Percentiles rank a stretch among this genome's conserved stretches.
Evolutionary conservation across 2,113 vertebrate species (phyloP).

Genomic region (Scalopus aquaticus): DNA sequence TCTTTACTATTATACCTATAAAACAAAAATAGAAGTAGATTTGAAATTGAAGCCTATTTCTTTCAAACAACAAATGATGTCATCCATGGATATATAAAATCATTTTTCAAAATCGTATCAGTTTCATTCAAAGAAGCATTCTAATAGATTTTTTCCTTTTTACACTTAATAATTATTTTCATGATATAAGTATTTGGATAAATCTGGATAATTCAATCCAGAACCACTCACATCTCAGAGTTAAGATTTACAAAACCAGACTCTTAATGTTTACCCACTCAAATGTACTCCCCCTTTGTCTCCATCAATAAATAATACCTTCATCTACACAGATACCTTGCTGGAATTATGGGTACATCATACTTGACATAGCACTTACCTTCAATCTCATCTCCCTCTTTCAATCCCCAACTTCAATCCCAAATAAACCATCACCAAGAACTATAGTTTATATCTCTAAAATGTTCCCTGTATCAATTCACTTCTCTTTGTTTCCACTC

Average conservation of each 20-base stretch:
- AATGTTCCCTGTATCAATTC: background rate
- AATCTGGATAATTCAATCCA: background rate
- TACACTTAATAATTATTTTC: background rate
- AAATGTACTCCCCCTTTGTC: background rate
- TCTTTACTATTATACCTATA: background rate
- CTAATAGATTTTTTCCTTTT: background rate
- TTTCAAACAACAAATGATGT: background rate
- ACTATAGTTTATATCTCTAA: background rate
- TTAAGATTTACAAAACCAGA: conserved; percentile 1
- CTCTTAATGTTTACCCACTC: background rate
- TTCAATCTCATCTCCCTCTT: background rate
- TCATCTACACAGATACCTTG: background rate
- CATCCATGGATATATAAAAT: background rate
- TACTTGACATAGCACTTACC: background rate
- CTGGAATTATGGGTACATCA: background rate
- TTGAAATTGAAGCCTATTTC: background rate
- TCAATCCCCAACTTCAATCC: background rate
- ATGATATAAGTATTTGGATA: background rate
- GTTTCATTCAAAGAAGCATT: background rate
- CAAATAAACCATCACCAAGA: background rate
- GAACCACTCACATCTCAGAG: background rate
- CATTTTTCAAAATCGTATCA: background rate
- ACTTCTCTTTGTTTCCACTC: background rate
- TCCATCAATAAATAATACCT: background rate
- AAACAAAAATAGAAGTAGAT: background rate